These are phyloP conservation scores for Cuculus canorus DNA, from an alignment of 2,797 vertebrate species.

Conservation along the genomic window DNA sequence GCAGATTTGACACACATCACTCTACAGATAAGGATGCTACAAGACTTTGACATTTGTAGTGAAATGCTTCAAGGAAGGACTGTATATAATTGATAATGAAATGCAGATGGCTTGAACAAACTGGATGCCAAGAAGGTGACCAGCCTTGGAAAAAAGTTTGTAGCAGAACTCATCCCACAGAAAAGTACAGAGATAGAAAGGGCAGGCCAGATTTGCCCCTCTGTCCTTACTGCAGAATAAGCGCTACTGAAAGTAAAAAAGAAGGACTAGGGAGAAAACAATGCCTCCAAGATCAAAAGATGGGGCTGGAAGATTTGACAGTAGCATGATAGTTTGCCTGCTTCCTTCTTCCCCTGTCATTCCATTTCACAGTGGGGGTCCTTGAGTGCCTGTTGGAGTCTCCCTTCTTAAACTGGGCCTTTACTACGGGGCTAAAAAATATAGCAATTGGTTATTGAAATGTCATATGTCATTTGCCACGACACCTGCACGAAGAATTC, in stretches of 20 bases:
- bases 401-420: background rate
- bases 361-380: background rate
- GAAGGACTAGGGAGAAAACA: background rate
- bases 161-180: background rate
- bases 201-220: background rate
- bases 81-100: slow-evolving; percentile 12
- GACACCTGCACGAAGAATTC: background rate
- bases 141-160: background rate
- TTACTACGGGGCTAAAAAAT: background rate
- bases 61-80: slow-evolving; percentile 14
- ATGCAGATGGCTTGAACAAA: slow-evolving; percentile 28
- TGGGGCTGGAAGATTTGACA: background rate
- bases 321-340: background rate
- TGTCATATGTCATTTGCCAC: background rate
- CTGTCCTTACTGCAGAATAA: background rate
- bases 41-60: slow-evolving; percentile 38
- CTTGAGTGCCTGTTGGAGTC: background rate
- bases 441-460: background rate
- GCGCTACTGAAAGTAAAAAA: background rate
- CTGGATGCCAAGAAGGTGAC: background rate
- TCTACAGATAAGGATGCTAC: slow-evolving; percentile 21
- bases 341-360: background rate
- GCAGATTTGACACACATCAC: slow-evolving; percentile 53
- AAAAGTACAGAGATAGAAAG: background rate
- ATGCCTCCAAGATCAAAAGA: background rate